Percentiles rank a stretch among this genome's conserved stretches.
These are phyloP conservation scores for Microctenopoma lineatum DNA, from an alignment of 2,797 vertebrate species.

Conservation along the genomic window DNA sequence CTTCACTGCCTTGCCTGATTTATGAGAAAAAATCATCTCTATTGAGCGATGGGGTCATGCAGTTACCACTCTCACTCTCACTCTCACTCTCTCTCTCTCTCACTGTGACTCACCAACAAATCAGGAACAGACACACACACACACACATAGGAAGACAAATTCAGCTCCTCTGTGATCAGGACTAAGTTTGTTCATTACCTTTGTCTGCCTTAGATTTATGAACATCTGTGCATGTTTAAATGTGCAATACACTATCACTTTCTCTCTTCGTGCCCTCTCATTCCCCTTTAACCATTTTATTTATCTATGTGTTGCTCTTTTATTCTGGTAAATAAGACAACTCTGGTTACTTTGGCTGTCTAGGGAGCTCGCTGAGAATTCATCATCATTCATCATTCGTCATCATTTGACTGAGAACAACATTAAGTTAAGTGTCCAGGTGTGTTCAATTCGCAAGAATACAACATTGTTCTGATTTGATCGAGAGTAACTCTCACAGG, in stretches of 20 bases:
- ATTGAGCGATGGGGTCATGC: conserved; percentile 74
- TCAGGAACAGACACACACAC: conserved; percentile 23
- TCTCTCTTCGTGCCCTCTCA: conserved; percentile 20
- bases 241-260: conserved; percentile 34
- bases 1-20: conserved; percentile 66
- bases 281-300: conserved; percentile 10
- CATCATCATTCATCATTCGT: no score
- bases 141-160: conserved; percentile 12
- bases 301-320: conserved; percentile 27
- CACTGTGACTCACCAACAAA: conserved; percentile 56
- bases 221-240: conserved; percentile 62
- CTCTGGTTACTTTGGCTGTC: conserved; percentile 58
- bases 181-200: conserved; percentile 58
- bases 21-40: conserved; percentile 75
- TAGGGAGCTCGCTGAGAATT: conserved; percentile 35
- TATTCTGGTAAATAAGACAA: conserved; percentile 55
- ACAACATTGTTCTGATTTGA: no score
- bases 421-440: conserved; percentile 16
- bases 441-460: no score
- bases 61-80: conserved; percentile 43
- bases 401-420: conserved; percentile 42
- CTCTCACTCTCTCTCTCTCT: conserved; percentile 17
- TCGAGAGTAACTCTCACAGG: no score
- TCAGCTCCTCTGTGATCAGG: conserved; percentile 42
- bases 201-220: conserved; percentile 53